Conservation (phyloP, 2,888 invertebrate species). For the Julus scanicus region DNA sequence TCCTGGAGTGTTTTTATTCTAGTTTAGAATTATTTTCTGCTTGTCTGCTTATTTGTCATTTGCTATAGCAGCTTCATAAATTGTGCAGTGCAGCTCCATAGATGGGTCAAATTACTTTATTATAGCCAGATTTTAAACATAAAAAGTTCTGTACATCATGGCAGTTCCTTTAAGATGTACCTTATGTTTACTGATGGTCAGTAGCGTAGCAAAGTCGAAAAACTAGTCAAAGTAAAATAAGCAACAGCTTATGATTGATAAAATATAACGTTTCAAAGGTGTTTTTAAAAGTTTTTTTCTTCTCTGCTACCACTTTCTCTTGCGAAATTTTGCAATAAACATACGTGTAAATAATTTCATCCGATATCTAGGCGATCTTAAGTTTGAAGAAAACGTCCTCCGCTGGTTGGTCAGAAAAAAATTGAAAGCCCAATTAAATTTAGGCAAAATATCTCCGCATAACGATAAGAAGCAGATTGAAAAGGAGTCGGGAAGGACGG, state of each 20-base stretch:
- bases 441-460: neutral
- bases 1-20: neutral
- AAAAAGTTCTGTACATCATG: no score
- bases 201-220: no score
- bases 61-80: no score
- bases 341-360: slow-evolving; percentile 2
- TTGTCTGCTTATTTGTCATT: neutral
- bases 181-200: no score
- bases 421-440: slow-evolving; percentile 32
- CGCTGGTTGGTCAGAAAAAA: slow-evolving; percentile 59
- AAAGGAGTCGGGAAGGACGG: neutral
- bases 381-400: slow-evolving; percentile 60
- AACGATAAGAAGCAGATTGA: neutral
- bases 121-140: no score
- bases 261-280: no score
- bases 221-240: no score
- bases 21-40: neutral
- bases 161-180: no score
- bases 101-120: no score
- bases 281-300: no score
- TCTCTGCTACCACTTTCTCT: neutral
- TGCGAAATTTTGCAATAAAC: neutral
- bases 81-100: no score
- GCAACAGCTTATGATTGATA: no score
- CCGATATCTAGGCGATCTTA: slow-evolving; percentile 59